Conservation (phyloP, 2,888 invertebrate genomes). For the Chalcosyrphus nemorum region DNA sequence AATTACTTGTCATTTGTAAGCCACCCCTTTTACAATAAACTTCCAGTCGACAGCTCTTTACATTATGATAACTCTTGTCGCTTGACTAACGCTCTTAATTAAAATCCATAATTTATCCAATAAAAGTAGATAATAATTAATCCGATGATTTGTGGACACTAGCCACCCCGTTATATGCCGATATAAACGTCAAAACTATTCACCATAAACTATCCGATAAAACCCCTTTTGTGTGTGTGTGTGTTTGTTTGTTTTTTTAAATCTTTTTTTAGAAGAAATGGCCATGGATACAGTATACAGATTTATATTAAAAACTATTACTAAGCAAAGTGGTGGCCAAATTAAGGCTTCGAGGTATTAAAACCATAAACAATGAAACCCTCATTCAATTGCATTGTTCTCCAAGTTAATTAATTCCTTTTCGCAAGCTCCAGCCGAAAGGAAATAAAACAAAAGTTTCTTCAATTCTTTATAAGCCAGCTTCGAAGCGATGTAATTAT, state of each 20-base stretch:
- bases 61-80: conserved; percentile 39
- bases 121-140: conserved; percentile 47
- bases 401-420: conserved; percentile 56
- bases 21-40: conserved; percentile 33
- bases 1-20: conserved; percentile 22
- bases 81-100: conserved; percentile 61
- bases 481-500: conserved; percentile 54
- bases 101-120: conserved; percentile 64
- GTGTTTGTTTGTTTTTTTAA: neutral
- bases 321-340: neutral
- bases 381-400: neutral
- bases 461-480: conserved; percentile 22
- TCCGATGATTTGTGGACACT: conserved; percentile 52
- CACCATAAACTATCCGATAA: conserved; percentile 2
- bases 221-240: too few relatives aligned
- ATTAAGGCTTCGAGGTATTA: neutral
- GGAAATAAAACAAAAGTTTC: conserved; percentile 35
- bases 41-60: conserved; percentile 36
- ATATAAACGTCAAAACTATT: neutral
- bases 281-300: neutral
- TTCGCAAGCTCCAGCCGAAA: neutral
- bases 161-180: neutral
- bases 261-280: neutral
- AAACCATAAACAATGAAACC: conserved; percentile 16
- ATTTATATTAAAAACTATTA: neutral